Evolutionary conservation across 2,113 vertebrate species (phyloP).

Genomic region (Aythya baeri): DNA sequence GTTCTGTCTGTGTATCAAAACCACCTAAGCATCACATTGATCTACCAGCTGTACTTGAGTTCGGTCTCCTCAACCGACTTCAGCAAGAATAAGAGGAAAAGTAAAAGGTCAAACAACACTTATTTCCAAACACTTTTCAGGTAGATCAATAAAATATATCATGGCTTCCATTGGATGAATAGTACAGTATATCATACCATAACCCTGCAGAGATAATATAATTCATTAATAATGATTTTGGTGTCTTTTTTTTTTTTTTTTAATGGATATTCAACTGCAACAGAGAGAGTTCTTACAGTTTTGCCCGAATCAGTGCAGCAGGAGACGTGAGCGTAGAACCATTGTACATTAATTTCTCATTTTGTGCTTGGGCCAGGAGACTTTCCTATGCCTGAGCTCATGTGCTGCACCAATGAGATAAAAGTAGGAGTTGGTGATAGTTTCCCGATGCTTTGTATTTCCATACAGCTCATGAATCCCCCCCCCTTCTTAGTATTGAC

Average conservation of each 20-base stretch:
- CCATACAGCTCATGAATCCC: background rate
- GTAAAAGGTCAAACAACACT: background rate
- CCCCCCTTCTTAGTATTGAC: background rate
- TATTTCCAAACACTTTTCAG: background rate
- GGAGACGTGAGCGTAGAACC: background rate
- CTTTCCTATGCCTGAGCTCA: background rate
- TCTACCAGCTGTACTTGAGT: too few species aligned
- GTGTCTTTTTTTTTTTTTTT: background rate
- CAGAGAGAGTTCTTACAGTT: background rate
- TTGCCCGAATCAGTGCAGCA: background rate
- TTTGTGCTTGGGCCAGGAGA: background rate
- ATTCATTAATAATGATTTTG: background rate
- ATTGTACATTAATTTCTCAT: slow-evolving; percentile 30
- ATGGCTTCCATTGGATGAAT: background rate
- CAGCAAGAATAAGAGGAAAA: background rate
- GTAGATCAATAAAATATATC: background rate
- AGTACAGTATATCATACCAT: background rate
- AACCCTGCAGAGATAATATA: too few species aligned
- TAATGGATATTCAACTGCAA: background rate
- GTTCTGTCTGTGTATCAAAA: background rate
- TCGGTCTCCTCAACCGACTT: background rate
- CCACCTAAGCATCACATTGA: background rate
- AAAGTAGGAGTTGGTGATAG: slow-evolving; percentile 50
- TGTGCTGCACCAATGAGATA: slow-evolving; percentile 45
- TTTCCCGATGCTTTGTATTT: slow-evolving; percentile 41